Conservation (phyloP, 2,888 invertebrate species). For the Drosophila pullipes region DNA sequence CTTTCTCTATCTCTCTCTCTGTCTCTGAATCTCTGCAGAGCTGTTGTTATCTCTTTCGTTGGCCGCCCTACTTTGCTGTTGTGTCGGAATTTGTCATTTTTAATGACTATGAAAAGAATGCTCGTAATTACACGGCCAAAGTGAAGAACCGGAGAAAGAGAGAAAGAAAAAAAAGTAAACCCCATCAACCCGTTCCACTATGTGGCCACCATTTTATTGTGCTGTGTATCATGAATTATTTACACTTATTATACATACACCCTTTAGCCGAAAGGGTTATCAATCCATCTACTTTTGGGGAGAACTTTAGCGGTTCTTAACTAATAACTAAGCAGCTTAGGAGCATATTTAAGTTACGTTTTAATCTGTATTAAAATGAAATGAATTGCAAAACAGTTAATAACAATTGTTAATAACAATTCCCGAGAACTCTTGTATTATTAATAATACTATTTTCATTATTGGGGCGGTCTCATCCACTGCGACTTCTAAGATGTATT, state of each 20-base stretch:
- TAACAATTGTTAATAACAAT: not conserved
- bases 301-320: not conserved
- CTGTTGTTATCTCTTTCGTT: constrained; percentile 10
- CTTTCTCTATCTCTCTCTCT: not conserved
- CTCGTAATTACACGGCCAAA: constrained; percentile 71
- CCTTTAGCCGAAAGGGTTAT: not conserved
- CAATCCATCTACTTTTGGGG: not conserved
- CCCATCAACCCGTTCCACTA: constrained; percentile 26
- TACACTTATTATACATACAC: constrained; percentile 40
- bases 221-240: constrained; percentile 64
- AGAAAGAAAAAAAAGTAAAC: not conserved
- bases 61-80: constrained; percentile 65
- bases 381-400: not conserved
- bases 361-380: not conserved
- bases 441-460: not conserved
- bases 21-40: constrained; percentile 6
- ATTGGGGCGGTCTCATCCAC: not conserved
- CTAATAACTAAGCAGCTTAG: not conserved
- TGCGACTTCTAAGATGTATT: not conserved
- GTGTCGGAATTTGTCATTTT: constrained; percentile 78
- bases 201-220: constrained; percentile 64
- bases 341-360: too few relatives aligned
- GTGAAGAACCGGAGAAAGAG: constrained; percentile 29
- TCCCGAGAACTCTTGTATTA: not conserved
- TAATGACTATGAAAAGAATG: constrained; percentile 78